Evolutionary conservation across 2,113 vertebrate species (phyloP), one percentile per base, ranked within the genome.

Genomic region (Periophthalmus modestus): DNA sequence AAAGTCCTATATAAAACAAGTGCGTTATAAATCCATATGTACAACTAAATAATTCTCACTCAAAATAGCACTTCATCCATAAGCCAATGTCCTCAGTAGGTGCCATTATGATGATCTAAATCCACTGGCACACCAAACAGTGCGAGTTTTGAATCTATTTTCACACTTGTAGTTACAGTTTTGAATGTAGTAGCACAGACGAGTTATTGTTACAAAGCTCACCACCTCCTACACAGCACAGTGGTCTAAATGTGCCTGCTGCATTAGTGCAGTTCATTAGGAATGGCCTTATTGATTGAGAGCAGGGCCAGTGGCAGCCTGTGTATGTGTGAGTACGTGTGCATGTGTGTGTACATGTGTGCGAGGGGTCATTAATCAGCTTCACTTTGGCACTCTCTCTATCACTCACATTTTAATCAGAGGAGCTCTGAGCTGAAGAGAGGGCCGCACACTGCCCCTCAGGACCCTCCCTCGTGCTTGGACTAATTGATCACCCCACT

Each of bases 391-490:
- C 69, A 46, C 21, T 58, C 69, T 57, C 6, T 75, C 73, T 79
- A 82, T 85, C 81, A 71, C 39, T 73, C 84, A 77, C 76, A 76
- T 65, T 84, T 85, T 84, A 86, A 82, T 86, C 84, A 80, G 65
- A 80, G 70, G 24, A 19, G 0, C 72, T 50, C 23, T 71, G 74
- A 63, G 74, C 79, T 43, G 34, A 68, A 81, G 78, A 69, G 71
- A 28, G 74, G 66, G 72, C 14, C 39, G 13, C 58, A 54, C 63
- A 4, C 57, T 19, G 69, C 82, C 83, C 81, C 83, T 28, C 62
- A 65, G 80, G 85, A 65, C 74, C 81, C 72, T 66, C 66, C 54
- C 16, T 24, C 66, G 74, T 62, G 66, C 23, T 24, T 5, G 47
- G 15, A 77, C 71, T 82, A 81, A 87, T 82, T 85, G 84, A 88